Conservation (phyloP, 2,113 vertebrate genomes). For the Cyrtonyx montezumae region DNA sequence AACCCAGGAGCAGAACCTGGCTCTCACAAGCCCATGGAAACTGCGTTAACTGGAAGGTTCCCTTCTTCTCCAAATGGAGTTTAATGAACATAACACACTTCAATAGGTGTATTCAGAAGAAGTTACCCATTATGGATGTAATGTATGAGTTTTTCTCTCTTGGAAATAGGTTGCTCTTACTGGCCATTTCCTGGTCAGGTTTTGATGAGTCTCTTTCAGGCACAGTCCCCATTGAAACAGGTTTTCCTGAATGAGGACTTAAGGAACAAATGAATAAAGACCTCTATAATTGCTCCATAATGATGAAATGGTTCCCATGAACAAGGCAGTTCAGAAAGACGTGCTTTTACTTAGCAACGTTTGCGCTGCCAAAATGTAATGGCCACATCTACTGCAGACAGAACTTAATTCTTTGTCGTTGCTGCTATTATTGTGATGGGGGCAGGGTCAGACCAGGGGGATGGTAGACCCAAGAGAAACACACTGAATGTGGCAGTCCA, state of each 20-base stretch:
- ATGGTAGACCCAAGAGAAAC: background rate
- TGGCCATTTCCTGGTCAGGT: slow-evolving; percentile 72
- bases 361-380: slow-evolving; percentile 36
- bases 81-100: slow-evolving; percentile 68
- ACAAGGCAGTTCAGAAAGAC: slow-evolving; percentile 65
- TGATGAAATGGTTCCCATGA: slow-evolving; percentile 74
- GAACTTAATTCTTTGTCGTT: background rate
- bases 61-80: slow-evolving; percentile 62
- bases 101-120: slow-evolving; percentile 65
- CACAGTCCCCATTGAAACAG: slow-evolving; percentile 65
- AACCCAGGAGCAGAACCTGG: background rate
- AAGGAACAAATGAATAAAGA: slow-evolving; percentile 69
- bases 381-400: slow-evolving; percentile 51
- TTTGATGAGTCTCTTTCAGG: slow-evolving; percentile 71
- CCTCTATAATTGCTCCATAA: slow-evolving; percentile 71
- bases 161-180: slow-evolving; percentile 67
- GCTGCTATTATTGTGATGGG: slow-evolving; percentile 1
- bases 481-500: background rate
- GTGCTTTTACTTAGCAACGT: slow-evolving; percentile 72
- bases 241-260: slow-evolving; percentile 71
- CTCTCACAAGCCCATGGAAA: background rate
- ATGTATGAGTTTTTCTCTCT: slow-evolving; percentile 69
- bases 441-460: background rate
- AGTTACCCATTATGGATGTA: slow-evolving; percentile 67
- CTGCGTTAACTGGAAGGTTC: slow-evolving; percentile 66